Evolutionary conservation across 1,140 invertebrate species (phyloP).

Genomic region (Pentalonia nigronervosa): DNA sequence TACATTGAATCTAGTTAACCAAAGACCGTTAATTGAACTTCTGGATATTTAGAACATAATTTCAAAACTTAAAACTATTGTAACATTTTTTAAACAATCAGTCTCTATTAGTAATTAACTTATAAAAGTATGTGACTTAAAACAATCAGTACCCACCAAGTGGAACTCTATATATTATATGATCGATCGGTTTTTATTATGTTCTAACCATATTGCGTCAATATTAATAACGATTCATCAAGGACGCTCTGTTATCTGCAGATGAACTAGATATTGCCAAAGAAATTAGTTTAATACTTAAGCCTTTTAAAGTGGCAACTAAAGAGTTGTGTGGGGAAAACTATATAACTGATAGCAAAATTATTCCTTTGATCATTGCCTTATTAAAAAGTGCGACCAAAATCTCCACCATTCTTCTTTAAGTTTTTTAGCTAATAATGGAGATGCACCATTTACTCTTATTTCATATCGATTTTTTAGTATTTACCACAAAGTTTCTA

Average conservation of each 20-base stretch:
- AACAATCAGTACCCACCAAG: constrained; percentile 59
- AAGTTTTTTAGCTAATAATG: too few species aligned
- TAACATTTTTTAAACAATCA: neutral
- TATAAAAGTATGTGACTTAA: neutral
- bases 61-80: neutral
- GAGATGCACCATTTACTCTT: too few species aligned
- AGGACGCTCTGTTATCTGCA: constrained; percentile 49
- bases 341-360: neutral
- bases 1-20: neutral
- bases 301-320: neutral
- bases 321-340: neutral
- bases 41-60: neutral
- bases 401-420: too few species aligned
- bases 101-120: neutral
- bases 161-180: constrained; percentile 63
- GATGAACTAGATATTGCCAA: too few species aligned
- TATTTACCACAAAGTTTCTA: too few species aligned
- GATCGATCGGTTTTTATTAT: constrained; percentile 61
- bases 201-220: constrained; percentile 51
- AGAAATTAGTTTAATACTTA: neutral
- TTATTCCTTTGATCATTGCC: neutral
- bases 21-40: neutral
- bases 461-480: too few species aligned
- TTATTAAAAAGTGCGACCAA: constrained; percentile 1
- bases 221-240: constrained; percentile 41